A percentile compares a stretch with the other conserved stretches of the same genome.
Conservation (phyloP, 2,797 vertebrate species). For the Sebastes diploproa region DNA sequence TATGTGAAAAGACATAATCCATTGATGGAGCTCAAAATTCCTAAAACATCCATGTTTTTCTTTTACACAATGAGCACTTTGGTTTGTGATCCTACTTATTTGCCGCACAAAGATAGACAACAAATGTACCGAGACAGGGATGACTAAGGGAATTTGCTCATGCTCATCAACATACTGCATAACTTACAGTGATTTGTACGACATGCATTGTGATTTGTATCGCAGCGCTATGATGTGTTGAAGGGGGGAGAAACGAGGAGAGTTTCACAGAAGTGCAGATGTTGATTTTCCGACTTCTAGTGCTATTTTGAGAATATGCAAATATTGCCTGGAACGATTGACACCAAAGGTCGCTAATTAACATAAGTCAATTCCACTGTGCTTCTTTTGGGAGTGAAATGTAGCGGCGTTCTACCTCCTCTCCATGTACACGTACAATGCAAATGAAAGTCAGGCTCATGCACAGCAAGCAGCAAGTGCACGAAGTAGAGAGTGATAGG, state of each 20-base stretch:
- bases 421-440: slow-evolving; percentile 27
- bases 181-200: slow-evolving; percentile 52
- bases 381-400: slow-evolving; percentile 63
- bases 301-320: slow-evolving; percentile 77
- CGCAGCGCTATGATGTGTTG: slow-evolving; percentile 32
- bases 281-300: slow-evolving; percentile 60
- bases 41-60: not conserved
- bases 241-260: slow-evolving; percentile 38
- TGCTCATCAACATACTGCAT: slow-evolving; percentile 51
- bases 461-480: not conserved
- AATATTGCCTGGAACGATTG: slow-evolving; percentile 70
- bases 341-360: slow-evolving; percentile 80
- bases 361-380: slow-evolving; percentile 76
- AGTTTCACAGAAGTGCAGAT: slow-evolving; percentile 60
- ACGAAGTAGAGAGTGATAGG: not conserved
- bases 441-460: slow-evolving; percentile 30
- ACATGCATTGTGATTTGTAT: slow-evolving; percentile 66
- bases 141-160: slow-evolving; percentile 27
- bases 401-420: slow-evolving; percentile 34
- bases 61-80: not conserved
- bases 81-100: not conserved
- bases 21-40: not conserved
- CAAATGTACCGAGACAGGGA: not conserved
- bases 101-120: not conserved
- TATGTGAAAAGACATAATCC: not conserved